Conservation (phyloP, 2,888 invertebrate species). For the Coecobrya sp. region DNA sequence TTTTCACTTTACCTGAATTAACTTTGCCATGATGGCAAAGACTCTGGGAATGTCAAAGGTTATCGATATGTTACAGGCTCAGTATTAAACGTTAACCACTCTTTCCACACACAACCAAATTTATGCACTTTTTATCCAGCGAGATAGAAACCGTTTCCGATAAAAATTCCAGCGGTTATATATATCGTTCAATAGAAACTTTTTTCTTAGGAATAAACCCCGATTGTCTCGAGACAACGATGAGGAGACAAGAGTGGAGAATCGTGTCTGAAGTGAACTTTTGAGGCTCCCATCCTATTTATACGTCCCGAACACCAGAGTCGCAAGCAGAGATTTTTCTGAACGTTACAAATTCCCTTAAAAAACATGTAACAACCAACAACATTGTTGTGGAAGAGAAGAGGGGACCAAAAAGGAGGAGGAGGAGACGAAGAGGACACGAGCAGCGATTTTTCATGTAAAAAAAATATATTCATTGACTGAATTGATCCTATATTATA, state of each 20-base stretch:
- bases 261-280: slow-evolving; percentile 66
- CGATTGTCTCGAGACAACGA: not conserved
- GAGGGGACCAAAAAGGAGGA: slow-evolving; percentile 60
- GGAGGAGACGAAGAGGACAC: slow-evolving; percentile 76
- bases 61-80: not conserved
- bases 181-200: not conserved
- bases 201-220: not conserved
- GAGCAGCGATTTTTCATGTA: slow-evolving; percentile 71
- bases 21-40: slow-evolving; percentile 80
- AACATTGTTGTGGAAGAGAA: slow-evolving; percentile 47
- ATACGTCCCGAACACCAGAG: slow-evolving; percentile 39
- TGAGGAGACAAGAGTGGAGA: slow-evolving; percentile 61
- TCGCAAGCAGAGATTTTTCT: too few relatives aligned
- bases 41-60: not conserved
- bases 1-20: slow-evolving; percentile 62
- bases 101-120: slow-evolving; percentile 13
- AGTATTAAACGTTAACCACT: not conserved
- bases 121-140: not conserved
- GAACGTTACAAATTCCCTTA: too few relatives aligned
- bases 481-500: too few relatives aligned
- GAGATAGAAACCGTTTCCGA: too few relatives aligned
- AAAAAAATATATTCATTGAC: not conserved
- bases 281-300: slow-evolving; percentile 78
- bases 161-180: not conserved
- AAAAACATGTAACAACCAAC: too few relatives aligned